Conservation (phyloP, 2,888 invertebrate genomes). For the Pasiphila rectangulata region DNA sequence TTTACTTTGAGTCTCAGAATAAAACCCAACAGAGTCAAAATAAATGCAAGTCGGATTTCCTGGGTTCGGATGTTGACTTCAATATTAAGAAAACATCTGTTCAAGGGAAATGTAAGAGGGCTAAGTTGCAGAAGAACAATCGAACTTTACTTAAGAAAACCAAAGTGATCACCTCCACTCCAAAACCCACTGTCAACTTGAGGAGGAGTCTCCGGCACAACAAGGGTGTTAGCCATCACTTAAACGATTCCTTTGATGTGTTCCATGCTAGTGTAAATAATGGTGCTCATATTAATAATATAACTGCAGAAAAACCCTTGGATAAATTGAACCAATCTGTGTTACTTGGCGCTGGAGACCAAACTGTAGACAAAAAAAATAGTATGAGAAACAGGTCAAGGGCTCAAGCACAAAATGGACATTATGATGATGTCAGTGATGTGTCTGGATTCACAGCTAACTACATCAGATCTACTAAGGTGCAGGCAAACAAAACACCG, state of each 20-base stretch:
- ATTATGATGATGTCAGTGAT: slow-evolving; percentile 72
- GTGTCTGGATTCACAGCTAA: slow-evolving; percentile 75
- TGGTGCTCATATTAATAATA: slow-evolving; percentile 37
- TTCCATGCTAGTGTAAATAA: slow-evolving; percentile 43
- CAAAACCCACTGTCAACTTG: slow-evolving; percentile 48
- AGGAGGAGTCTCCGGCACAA: slow-evolving; percentile 61
- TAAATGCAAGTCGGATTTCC: slow-evolving; percentile 52
- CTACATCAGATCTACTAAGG: slow-evolving; percentile 73
- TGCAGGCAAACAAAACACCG: slow-evolving; percentile 56
- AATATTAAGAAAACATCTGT: slow-evolving; percentile 60
- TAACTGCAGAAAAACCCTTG: slow-evolving; percentile 25
- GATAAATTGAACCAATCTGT: slow-evolving; percentile 36
- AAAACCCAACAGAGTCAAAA: slow-evolving; percentile 42
- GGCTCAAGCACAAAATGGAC: slow-evolving; percentile 46
- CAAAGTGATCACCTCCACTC: slow-evolving; percentile 64
- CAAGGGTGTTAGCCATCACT: slow-evolving; percentile 45
- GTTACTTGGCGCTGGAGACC: slow-evolving; percentile 40
- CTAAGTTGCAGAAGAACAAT: slow-evolving; percentile 47
- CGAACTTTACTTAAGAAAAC: slow-evolving; percentile 53
- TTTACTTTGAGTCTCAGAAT: slow-evolving; percentile 59
- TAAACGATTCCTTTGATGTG: slow-evolving; percentile 57
- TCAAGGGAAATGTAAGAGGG: slow-evolving; percentile 51
- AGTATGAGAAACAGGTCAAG: slow-evolving; percentile 25
- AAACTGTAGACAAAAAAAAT: slow-evolving; percentile 36
- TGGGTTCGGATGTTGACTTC: slow-evolving; percentile 62